A percentile compares a stretch with the other conserved stretches of the same genome.
Evolutionary conservation across 2,797 vertebrate species (phyloP).

Genomic region (Rhynchotus rufescens): DNA sequence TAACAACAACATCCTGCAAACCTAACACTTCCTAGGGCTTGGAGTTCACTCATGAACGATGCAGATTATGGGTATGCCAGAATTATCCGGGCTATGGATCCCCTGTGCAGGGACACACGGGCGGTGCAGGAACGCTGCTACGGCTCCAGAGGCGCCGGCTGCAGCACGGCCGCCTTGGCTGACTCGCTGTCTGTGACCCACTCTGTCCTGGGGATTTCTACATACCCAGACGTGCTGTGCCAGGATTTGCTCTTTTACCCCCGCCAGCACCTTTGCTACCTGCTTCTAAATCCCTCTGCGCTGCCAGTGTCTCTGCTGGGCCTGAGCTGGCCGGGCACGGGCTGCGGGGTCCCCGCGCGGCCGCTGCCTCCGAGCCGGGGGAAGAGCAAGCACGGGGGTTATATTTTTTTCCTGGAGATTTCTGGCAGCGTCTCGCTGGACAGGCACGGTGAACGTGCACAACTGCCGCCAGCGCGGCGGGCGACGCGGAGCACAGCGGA

Average conservation of each 20-base stretch:
- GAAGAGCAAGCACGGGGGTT: background rate
- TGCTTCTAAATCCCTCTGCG: background rate
- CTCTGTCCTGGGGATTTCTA: background rate
- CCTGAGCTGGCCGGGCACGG: background rate
- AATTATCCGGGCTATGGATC: background rate
- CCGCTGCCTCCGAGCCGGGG: background rate
- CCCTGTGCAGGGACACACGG: background rate
- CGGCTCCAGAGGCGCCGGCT: background rate
- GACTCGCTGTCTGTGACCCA: background rate
- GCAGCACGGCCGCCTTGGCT: too few species aligned
- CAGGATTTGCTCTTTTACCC: background rate
- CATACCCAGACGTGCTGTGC: too few species aligned
- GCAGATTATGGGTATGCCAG: too few species aligned
- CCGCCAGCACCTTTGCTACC: background rate
- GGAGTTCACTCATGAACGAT: rapidly evolving
- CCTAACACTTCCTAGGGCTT: background rate
- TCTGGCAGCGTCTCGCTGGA: background rate
- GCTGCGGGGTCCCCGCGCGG: too few species aligned
- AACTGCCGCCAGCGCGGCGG: background rate
- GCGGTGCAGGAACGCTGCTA: background rate
- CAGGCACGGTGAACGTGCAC: rapidly evolving
- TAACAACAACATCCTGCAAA: rapidly evolving
- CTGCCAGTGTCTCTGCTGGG: background rate
- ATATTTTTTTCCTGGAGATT: background rate
- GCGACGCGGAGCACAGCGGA: background rate